phyloP scores from a whole-genome alignment of 2,113 vertebrate species.

The Strigops habroptila region DNA sequence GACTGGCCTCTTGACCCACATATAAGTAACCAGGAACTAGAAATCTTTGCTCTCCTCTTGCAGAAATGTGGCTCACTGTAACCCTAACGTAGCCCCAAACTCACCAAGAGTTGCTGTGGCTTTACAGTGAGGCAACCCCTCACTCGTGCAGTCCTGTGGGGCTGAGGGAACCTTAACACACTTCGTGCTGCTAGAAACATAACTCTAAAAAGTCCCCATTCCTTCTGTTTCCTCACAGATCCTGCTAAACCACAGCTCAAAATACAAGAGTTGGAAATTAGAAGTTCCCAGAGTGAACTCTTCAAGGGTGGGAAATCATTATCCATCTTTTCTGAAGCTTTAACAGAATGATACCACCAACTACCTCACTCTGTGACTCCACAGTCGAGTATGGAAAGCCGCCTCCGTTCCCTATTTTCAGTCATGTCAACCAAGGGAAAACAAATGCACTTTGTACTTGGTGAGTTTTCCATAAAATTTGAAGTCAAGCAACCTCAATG shows the following conservation, averaged over 20 bases:
- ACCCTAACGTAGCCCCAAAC: not conserved
- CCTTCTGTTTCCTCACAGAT: not conserved
- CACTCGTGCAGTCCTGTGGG: not conserved
- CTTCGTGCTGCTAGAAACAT: not conserved
- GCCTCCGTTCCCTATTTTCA: not conserved
- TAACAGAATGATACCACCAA: not conserved
- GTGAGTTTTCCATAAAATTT: not conserved
- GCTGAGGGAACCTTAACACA: not conserved
- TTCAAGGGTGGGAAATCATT: not conserved
- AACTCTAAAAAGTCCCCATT: not conserved
- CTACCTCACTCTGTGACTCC: not conserved
- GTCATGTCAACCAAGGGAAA: not conserved
- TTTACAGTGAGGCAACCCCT: not conserved
- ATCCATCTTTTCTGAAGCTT: not conserved
- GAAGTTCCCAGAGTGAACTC: not conserved
- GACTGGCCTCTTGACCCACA: not conserved
- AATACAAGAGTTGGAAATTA: not conserved
- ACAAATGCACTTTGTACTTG: not conserved
- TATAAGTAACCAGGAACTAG: not conserved
- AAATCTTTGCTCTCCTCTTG: not conserved
- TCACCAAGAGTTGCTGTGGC: rapidly evolving
- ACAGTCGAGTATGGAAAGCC: not conserved
- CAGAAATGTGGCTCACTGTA: not conserved
- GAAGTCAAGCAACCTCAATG: rapidly evolving
- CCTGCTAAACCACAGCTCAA: not conserved